These are phyloP conservation scores for Pyrgilauda ruficollis DNA, from an alignment of 2,113 vertebrate genomes.

Conservation along the genomic window DNA sequence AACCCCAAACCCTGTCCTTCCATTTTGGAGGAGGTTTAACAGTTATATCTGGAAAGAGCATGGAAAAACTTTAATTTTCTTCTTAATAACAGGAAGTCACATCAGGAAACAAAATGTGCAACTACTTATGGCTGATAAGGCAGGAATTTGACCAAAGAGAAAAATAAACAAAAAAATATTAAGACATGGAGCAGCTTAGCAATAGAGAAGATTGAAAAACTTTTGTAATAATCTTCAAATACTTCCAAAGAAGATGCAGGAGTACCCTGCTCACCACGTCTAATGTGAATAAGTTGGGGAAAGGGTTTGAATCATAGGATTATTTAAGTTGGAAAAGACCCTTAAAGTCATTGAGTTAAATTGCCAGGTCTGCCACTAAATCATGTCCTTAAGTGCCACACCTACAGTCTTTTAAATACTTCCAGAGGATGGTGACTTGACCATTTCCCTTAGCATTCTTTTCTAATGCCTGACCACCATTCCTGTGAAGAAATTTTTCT, in stretches of 20 bases:
- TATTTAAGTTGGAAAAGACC: neutral
- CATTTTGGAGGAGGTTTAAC: neutral
- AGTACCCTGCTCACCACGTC: neutral
- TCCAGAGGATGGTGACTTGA: neutral
- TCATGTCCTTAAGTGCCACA: neutral
- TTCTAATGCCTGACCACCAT: neutral
- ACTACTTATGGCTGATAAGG: neutral
- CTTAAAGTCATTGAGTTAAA: neutral
- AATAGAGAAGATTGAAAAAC: neutral
- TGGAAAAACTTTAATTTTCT: neutral
- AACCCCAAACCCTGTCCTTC: neutral
- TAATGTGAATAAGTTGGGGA: neutral
- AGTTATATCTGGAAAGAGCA: neutral
- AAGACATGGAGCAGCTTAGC: neutral
- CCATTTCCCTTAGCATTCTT: neutral
- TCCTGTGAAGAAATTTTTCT: neutral
- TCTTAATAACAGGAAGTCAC: neutral
- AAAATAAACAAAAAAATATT: neutral
- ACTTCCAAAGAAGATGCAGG: rapidly evolving
- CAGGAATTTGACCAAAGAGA: neutral
- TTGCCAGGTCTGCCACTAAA: neutral
- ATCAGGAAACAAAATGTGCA: neutral
- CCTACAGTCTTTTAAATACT: neutral
- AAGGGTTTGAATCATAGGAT: neutral
- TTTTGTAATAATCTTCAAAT: neutral